Base-by-base conservation (phyloP, 2,888 invertebrate genomes). In the Brenthis ino region DNA sequence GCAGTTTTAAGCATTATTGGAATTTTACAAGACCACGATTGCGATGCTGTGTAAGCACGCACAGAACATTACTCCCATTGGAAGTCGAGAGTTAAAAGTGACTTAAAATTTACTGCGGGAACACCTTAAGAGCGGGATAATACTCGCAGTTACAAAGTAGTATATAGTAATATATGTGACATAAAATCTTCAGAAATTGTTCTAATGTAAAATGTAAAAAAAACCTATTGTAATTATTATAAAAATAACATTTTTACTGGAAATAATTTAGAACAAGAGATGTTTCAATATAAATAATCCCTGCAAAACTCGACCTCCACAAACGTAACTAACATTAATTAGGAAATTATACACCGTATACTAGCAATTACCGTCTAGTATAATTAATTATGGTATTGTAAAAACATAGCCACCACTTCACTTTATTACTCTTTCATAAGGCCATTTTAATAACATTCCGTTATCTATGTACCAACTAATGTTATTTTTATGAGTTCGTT, bases 41-140 rank as follows among this genome's bases (percentile, higher is more conserved):
- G 55, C 53, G 57, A 58, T 64, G 68, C 56, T 70, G 68, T 70
- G 70, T 70, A 68, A 70, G 70, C 70, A 70, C 70, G 70, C 70
- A 70, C 65, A 65, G 61, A 68, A 65, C 68, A 70, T 70, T 70
- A 70, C 64, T 70, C 68, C 61, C 47, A 56, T 57, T 50, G 64
- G 57, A 60, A 61, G 70, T 70, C 56, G 50, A 60, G 50, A 60
- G 60, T 50, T 60, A 60, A 60, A 58, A 60, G 50, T 60, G 48
- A 60, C n/a, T 70, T 65, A 56, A 61, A 57, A 68, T 61, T 65
- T 68, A 70, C 61, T 65, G 65, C 64, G 60, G 70, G 61, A 68
- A 60, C 57, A 64, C 24, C 61, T 65, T 70, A 65, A 70, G 64
- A 64, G 64, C 60, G 64, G 69, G 50, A 56, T 68, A 67, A 70